Evolutionary conservation across 2,113 vertebrate species (phyloP).

Genomic region (Calypte anna): DNA sequence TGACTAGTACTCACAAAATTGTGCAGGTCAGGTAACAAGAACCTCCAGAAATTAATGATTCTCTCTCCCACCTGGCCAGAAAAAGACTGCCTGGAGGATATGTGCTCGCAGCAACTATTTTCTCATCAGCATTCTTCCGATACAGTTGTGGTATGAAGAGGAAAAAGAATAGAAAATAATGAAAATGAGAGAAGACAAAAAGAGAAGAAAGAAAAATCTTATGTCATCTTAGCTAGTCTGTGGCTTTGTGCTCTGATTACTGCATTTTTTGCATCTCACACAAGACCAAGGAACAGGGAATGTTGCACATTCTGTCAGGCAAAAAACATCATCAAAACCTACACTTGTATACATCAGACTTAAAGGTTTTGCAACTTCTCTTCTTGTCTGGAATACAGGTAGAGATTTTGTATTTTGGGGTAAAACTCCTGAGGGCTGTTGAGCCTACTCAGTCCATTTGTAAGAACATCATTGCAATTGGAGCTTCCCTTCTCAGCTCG

Average conservation of each 20-base stretch:
- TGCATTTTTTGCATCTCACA: neutral
- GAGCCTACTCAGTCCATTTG: neutral
- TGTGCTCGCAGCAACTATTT: neutral
- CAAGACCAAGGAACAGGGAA: neutral
- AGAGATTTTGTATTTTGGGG: neutral
- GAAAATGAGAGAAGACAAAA: neutral
- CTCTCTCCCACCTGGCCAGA: neutral
- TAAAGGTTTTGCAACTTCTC: neutral
- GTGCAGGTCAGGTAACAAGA: neutral
- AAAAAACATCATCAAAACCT: neutral
- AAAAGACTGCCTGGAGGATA: neutral
- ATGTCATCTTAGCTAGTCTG: neutral
- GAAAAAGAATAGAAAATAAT: constrained; percentile 3
- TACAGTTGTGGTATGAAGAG: neutral
- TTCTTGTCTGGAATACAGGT: neutral
- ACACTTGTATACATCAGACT: neutral
- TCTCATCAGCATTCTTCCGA: constrained; percentile 1
- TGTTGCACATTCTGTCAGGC: neutral
- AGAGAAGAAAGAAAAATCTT: neutral
- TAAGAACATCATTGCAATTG: neutral
- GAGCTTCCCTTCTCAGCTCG: neutral
- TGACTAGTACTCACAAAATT: neutral
- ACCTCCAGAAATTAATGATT: constrained; percentile 20
- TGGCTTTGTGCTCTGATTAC: neutral
- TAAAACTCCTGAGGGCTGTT: neutral